phyloP scores from a whole-genome alignment of 37 sponge, comb jelly and placozoan genomes.

The Eunapius fragilis region DNA sequence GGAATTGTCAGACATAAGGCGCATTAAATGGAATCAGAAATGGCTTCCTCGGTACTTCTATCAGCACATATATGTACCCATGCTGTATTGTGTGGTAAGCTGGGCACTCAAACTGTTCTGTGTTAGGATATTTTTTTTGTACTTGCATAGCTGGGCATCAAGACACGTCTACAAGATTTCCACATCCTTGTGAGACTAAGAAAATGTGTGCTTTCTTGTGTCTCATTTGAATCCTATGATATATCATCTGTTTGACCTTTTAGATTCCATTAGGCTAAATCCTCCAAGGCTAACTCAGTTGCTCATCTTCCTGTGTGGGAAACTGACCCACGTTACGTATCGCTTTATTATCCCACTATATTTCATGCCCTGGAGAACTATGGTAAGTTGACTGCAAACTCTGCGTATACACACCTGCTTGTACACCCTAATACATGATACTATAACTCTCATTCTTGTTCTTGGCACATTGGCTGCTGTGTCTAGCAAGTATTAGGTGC shows the following conservation, averaged over 20 bases:
- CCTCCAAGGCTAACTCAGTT: constrained; percentile 54
- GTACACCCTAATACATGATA: too few species aligned
- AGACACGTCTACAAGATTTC: constrained; percentile 93
- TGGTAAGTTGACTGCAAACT: constrained; percentile 33
- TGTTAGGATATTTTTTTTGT: too few species aligned
- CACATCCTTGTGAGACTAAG: constrained; percentile 44
- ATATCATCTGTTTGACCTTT: not conserved
- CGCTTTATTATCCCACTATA: constrained; percentile 72
- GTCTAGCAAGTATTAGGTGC: too few species aligned
- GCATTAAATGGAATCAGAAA: constrained; percentile 84
- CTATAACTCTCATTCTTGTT: too few species aligned
- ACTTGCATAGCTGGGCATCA: constrained; percentile 84
- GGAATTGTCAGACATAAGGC: constrained; percentile 85
- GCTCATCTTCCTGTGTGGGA: constrained; percentile 76
- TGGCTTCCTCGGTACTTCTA: constrained; percentile 92
- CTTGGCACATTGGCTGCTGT: too few species aligned
- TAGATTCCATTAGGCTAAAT: constrained; percentile 83
- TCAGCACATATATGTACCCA: constrained; percentile 91
- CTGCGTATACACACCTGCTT: not conserved
- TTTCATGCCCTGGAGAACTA: constrained; percentile 70
- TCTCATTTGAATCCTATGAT: too few species aligned
- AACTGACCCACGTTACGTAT: constrained; percentile 56
- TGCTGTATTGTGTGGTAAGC: constrained; percentile 90
- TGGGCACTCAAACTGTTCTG: too few species aligned
- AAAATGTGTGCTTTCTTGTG: constrained; percentile 66